These are phyloP conservation scores for Galagoides demidoff DNA, from an alignment of 2,797 vertebrate species.

Conservation along the genomic window DNA sequence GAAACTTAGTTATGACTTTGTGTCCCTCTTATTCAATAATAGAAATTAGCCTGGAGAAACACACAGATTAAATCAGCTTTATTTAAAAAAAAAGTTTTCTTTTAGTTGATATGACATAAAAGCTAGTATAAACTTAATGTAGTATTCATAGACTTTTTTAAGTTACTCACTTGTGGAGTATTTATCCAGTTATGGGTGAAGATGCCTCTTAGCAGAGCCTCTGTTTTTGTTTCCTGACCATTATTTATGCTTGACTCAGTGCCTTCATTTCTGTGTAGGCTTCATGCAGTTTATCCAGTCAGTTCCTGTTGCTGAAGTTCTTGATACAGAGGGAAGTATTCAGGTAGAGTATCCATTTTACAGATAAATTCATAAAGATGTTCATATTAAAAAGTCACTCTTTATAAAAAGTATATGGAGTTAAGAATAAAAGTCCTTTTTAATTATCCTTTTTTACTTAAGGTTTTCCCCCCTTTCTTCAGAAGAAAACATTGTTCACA, in stretches of 20 bases:
- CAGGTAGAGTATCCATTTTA: conserved; percentile 88
- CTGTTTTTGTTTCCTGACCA: background rate
- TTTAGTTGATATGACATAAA: background rate
- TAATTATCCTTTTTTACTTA: background rate
- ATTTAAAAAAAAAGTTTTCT: background rate
- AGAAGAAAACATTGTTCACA: background rate
- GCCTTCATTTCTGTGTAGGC: conserved; percentile 84
- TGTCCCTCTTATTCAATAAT: background rate
- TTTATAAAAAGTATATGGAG: background rate
- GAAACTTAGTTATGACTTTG: background rate
- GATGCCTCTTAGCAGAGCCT: background rate
- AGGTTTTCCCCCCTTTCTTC: background rate
- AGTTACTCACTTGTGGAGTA: background rate
- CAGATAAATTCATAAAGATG: background rate
- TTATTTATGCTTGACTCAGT: background rate
- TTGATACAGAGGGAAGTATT: conserved; percentile 98
- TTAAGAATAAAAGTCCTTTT: background rate
- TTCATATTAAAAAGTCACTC: background rate
- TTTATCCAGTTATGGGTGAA: background rate
- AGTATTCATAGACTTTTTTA: background rate
- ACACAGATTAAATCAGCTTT: background rate
- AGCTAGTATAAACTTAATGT: background rate
- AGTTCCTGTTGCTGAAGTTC: conserved; percentile 98
- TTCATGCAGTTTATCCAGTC: conserved; percentile 99
- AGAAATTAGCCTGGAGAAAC: conserved; percentile 11